phyloP scores from a whole-genome alignment of 2,888 invertebrate genomes.

The Chromoteleia sp. region DNA sequence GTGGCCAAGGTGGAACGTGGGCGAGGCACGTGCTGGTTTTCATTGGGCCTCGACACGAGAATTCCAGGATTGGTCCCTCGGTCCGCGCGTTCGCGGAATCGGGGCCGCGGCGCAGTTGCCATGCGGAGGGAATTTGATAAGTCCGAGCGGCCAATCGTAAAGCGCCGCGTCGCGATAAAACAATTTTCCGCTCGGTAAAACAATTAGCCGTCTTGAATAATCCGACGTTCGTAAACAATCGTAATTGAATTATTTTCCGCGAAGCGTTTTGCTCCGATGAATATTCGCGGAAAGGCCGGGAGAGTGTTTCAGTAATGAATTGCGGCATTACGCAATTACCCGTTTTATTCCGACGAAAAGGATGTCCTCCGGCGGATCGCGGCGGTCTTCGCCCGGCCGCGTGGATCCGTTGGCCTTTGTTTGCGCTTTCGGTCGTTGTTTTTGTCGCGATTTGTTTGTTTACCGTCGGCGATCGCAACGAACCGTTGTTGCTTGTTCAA shows the following conservation, averaged over 20 bases:
- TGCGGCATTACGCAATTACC: conserved; percentile 37
- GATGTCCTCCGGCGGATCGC: background rate
- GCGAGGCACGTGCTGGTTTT: conserved; percentile 44
- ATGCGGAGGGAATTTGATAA: conserved; percentile 45
- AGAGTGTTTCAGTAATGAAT: conserved; percentile 55
- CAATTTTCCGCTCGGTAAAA: conserved; percentile 42
- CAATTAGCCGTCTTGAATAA: conserved; percentile 29
- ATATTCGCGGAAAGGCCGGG: conserved; percentile 46
- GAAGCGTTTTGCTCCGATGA: conserved; percentile 57
- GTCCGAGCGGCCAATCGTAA: conserved; percentile 25
- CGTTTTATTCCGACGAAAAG: conserved; percentile 26
- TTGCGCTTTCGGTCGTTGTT: background rate
- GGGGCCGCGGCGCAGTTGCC: conserved; percentile 38
- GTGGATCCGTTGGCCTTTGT: too few relatives aligned
- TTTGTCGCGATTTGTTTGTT: background rate
- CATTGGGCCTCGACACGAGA: conserved; percentile 66
- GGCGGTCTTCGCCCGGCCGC: background rate
- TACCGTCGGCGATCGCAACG: background rate
- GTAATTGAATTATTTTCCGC: conserved; percentile 63
- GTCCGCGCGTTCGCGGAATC: conserved; percentile 45
- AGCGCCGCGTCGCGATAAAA: conserved; percentile 11
- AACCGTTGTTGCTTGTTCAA: too few relatives aligned
- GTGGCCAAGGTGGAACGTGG: conserved; percentile 61
- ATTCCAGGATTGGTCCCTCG: conserved; percentile 51
- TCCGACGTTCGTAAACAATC: conserved; percentile 20